Base-by-base conservation (phyloP, 2,113 vertebrate genomes). In the Struthio camelus region DNA sequence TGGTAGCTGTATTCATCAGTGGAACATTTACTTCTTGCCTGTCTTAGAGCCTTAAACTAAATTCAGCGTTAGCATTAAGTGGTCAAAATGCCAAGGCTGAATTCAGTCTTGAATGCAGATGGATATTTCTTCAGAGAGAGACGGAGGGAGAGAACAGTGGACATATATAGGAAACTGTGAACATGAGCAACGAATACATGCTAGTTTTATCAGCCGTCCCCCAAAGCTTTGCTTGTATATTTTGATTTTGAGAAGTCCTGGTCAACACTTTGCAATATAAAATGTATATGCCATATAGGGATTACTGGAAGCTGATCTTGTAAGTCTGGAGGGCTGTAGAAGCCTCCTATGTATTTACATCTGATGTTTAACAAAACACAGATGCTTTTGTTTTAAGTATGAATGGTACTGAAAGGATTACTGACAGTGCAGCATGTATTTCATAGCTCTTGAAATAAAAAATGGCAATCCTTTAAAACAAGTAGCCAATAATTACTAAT, bases 401-500 rank as follows among this genome's bases (percentile, higher is more conserved):
- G 20, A 85, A 59, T 17, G 19, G 32, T 61, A 66, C 30, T 72
- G 44, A 28, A 82, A 80, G 36, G 64, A 53, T 62, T 87, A 77
- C 32, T 7, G 3, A 46, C 11, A 80, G 48, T 42, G 25, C 61
- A 85, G 54, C 38, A 56, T 30, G 42, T 85, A 71, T 76, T 75
- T 85, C 46, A 22, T 66, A 65, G 42, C 58, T 88, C 78, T 71
- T 73, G 73, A 87, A 97, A 86, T 85, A 78, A 91, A 95, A 93
- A 80, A 67, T 44, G 23, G 3, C 36, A 93, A 24, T 44, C 54
- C 66, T 94, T 96, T 62, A 75, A 94, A 95, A 84, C 44, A 94
- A 95, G 38, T 84, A 81, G 66, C 13, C 12, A 34, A 72, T 88
- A 71, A 73, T 94, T 96, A 82, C 91, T 92, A 90, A 92, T 89